These are phyloP conservation scores for Drosophila sucinea DNA, from an alignment of 1,140 invertebrate species.

Conservation along the genomic window DNA sequence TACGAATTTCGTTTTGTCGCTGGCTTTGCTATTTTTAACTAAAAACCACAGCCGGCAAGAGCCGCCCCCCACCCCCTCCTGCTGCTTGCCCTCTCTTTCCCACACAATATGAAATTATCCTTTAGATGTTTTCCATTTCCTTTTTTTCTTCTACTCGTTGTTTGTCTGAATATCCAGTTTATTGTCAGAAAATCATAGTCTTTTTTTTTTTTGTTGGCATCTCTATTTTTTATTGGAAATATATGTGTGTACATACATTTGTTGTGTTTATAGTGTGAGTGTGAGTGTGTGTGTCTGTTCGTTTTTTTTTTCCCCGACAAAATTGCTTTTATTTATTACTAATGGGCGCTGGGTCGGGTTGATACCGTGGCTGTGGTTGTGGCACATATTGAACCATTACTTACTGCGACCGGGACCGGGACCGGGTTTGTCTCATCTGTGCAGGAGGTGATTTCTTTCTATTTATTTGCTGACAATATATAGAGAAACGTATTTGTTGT, in stretches of 20 bases:
- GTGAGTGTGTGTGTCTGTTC: neutral
- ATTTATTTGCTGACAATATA: conserved; percentile 47
- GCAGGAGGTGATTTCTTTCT: conserved; percentile 56
- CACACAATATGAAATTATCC: conserved; percentile 45
- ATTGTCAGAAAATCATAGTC: conserved; percentile 56
- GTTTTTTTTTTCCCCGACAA: conserved; percentile 22
- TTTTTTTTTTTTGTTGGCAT: conserved; percentile 44
- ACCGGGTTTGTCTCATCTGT: conserved; percentile 43
- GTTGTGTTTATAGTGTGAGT: conserved; percentile 34
- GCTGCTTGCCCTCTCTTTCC: neutral
- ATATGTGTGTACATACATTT: conserved; percentile 28
- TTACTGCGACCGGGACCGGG: conserved; percentile 37
- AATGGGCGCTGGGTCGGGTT: conserved; percentile 45
- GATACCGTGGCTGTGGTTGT: conserved; percentile 18
- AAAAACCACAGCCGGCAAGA: conserved; percentile 53
- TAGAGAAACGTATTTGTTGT: neutral
- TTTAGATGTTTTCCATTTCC: conserved; percentile 37
- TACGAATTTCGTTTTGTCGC: conserved; percentile 44
- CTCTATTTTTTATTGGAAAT: conserved; percentile 41
- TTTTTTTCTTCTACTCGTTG: conserved; percentile 8
- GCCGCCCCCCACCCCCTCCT: neutral
- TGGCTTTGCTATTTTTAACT: conserved; percentile 57
- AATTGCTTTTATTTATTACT: conserved; percentile 61
- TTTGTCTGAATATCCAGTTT: conserved; percentile 53
- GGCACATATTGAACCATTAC: conserved; percentile 41